Percentiles rank a stretch among this genome's conserved stretches.
These are phyloP conservation scores for Euzetes globulus DNA, from an alignment of 2,888 invertebrate genomes.

Conservation along the genomic window DNA sequence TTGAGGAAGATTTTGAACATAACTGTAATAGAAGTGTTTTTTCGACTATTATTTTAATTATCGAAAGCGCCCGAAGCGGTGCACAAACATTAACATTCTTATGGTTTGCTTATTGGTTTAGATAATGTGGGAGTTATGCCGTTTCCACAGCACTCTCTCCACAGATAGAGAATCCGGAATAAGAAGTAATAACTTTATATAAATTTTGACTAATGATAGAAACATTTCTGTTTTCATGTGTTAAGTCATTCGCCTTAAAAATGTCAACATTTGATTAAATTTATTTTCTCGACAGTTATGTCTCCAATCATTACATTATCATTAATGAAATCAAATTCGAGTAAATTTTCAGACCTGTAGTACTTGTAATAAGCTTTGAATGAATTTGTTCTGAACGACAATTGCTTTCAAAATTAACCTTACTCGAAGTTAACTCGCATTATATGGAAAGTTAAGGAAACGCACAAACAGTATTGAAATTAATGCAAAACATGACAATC, in stretches of 20 bases:
- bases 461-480: not conserved
- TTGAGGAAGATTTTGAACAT: not conserved
- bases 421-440: not conserved
- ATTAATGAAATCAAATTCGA: not conserved
- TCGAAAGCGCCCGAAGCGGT: not conserved
- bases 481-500: not conserved
- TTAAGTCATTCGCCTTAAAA: constrained; percentile 5
- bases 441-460: not conserved
- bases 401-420: not conserved
- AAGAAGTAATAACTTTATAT: not conserved
- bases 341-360: not conserved
- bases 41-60: constrained; percentile 25
- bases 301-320: constrained; percentile 3
- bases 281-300: constrained; percentile 19
- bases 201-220: constrained; percentile 1
- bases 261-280: constrained; percentile 18
- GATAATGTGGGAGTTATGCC: constrained; percentile 16
- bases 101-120: constrained; percentile 7
- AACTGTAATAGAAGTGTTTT: constrained; percentile 16
- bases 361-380: not conserved
- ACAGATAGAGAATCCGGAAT: not conserved
- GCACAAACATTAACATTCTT: constrained; percentile 21
- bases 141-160: not conserved
- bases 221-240: not conserved
- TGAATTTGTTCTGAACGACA: not conserved